These are phyloP conservation scores for Typhlomys cinereus DNA, from an alignment of 2,113 vertebrate species.

Conservation along the genomic window DNA sequence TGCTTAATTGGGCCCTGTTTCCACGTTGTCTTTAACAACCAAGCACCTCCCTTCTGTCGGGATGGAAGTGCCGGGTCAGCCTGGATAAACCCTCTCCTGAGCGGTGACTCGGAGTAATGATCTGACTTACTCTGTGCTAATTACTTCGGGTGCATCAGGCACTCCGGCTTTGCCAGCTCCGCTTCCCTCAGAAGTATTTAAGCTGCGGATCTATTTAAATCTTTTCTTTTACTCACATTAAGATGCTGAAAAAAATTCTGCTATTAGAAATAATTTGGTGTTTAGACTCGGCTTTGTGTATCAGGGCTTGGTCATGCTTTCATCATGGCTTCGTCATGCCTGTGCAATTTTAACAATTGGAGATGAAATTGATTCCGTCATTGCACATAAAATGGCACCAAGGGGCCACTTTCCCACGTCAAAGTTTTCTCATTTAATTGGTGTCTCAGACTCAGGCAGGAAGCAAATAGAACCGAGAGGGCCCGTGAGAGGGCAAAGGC, in stretches of 20 bases:
- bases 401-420: slow-evolving; percentile 48
- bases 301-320: no score
- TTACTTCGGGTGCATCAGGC: slow-evolving; percentile 78
- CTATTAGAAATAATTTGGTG: slow-evolving; percentile 74
- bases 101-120: slow-evolving; percentile 76
- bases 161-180: slow-evolving; percentile 42
- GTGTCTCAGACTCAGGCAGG: slow-evolving; percentile 24
- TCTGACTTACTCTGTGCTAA: slow-evolving; percentile 79
- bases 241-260: slow-evolving; percentile 72
- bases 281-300: slow-evolving; percentile 31
- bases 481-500: not conserved
- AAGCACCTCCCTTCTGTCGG: slow-evolving; percentile 51
- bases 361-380: slow-evolving; percentile 59
- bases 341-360: slow-evolving; percentile 71
- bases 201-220: slow-evolving; percentile 79
- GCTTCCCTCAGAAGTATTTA: slow-evolving; percentile 78
- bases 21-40: slow-evolving; percentile 66
- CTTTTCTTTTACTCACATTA: slow-evolving; percentile 77
- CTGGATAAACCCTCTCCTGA: slow-evolving; percentile 74
- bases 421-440: slow-evolving; percentile 28
- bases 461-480: slow-evolving; percentile 17
- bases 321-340: no score
- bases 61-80: slow-evolving; percentile 71
- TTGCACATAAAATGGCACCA: slow-evolving; percentile 34
- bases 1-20: slow-evolving; percentile 74